Conservation (phyloP, 2,888 invertebrate genomes). For the Caenorhabditis sp. region DNA sequence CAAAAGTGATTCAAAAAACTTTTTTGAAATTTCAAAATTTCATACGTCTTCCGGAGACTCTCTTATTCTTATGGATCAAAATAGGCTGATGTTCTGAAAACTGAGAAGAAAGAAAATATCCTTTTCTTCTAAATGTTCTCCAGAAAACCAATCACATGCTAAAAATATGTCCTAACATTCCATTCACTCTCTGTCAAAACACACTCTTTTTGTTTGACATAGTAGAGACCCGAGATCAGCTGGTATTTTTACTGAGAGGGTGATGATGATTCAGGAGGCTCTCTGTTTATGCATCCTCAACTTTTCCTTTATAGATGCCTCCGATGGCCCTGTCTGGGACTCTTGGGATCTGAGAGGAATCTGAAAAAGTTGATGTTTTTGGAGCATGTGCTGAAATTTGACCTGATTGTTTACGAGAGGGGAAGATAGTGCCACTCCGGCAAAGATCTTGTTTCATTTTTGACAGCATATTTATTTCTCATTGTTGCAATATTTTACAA, state of each 20-base stretch:
- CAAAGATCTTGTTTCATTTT: slow-evolving; percentile 23
- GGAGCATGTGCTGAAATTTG: slow-evolving; percentile 26
- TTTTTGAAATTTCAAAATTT: no score
- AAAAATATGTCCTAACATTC: slow-evolving; percentile 22
- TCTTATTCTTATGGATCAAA: no score
- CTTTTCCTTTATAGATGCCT: not conserved
- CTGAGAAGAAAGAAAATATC: not conserved
- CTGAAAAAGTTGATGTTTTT: slow-evolving; percentile 6
- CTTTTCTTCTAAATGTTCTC: not conserved
- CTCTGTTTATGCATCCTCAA: not conserved
- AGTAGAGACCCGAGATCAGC: slow-evolving; percentile 16
- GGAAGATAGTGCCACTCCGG: not conserved
- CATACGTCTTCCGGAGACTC: no score
- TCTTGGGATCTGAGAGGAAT: not conserved
- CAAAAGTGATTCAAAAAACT: no score
- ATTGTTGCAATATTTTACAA: not conserved
- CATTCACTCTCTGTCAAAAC: not conserved
- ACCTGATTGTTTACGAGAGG: slow-evolving; percentile 42
- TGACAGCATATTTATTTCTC: not conserved
- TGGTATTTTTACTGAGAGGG: slow-evolving; percentile 7
- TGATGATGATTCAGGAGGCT: slow-evolving; percentile 16
- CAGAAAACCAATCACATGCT: slow-evolving; percentile 20
- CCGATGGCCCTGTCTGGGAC: not conserved
- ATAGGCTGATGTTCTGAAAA: not conserved
- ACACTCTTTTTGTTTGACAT: slow-evolving; percentile 23